Evolutionary conservation across 2,888 invertebrate genomes (phyloP), one percentile per base, ranked within the genome.

Genomic region (Drosophila villosipedis): DNA sequence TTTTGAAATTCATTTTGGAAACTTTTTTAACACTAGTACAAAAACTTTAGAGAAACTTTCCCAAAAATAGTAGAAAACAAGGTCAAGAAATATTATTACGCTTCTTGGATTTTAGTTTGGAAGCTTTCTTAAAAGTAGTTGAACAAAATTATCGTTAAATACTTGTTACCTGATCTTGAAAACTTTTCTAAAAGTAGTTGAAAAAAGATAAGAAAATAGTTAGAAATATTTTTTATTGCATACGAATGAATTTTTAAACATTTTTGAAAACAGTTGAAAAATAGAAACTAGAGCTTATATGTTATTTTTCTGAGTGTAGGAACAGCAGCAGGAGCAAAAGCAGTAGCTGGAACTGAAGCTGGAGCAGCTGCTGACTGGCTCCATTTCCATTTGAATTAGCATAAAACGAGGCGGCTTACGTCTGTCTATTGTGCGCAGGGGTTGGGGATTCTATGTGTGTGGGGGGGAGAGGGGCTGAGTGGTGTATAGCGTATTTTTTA

Each of bases 341-440:
- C 83, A 83, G 85, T 86, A 85, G 86, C 83, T 30, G 52, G 28
- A 30, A n/a, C 30, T 37, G 71, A 22, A 47, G 61, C 68, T 68
- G 71, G 61, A 82, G 90, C 85, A 85, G 85, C 85, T 86, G 90
- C 85, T 86, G 85, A 86, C 85, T 90, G 90, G 90, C 85, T 90
- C 88, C 90, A 90, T 86, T 86, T 86, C 85, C 90, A 86, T 86
- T 86, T 86, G 85, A 86, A 86, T 86, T 86, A 86, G 85, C 85
- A 86, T 86, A 86, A 86, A 86, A 90, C 90, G 85, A 86, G 85
- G 85, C 85, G 85, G 90, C 85, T 86, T 86, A 86, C 85, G 88
- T 86, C 90, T 90, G 88, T 90, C 88, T 88, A 84, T 90, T 84
- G 88, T 82, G 68, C 65, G 61, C 31, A 14, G 61, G 37, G 64